phyloP scores from a whole-genome alignment of 2,113 vertebrate species.

The Corythornis madagascariensis region DNA sequence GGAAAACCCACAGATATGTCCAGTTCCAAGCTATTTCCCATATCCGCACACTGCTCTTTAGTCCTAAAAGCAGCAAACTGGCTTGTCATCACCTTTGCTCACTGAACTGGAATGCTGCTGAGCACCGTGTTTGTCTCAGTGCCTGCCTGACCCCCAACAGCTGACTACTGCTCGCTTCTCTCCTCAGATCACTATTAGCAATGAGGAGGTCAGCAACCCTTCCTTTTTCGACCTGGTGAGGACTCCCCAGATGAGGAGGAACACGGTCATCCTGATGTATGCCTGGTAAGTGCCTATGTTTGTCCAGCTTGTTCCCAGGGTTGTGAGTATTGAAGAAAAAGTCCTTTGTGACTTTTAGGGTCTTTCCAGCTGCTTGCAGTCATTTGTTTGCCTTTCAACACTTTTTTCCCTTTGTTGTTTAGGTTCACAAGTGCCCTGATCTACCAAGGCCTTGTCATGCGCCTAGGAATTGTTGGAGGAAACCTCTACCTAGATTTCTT shows the following conservation, averaged over 20 bases:
- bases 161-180: conserved; percentile 40
- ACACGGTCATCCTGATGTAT: conserved; percentile 90
- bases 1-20: background rate
- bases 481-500: conserved; percentile 91
- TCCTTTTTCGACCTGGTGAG: conserved; percentile 86
- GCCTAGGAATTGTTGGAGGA: conserved; percentile 86
- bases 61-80: background rate
- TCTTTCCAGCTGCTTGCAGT: background rate
- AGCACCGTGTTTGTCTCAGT: background rate
- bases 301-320: background rate
- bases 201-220: conserved; percentile 77
- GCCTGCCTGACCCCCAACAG: background rate
- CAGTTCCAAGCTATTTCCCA: background rate
- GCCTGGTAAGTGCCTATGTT: conserved; percentile 82
- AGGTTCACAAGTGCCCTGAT: conserved; percentile 93
- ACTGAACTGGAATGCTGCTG: background rate
- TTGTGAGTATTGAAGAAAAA: background rate
- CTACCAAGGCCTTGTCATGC: conserved; percentile 94
- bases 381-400: background rate
- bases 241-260: conserved; percentile 89
- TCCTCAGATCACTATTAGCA: conserved; percentile 76
- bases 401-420: background rate
- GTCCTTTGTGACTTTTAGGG: background rate
- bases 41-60: background rate
- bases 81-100: background rate